Evolutionary conservation across 2,113 vertebrate genomes (phyloP).

Genomic region (Scortum barcoo): DNA sequence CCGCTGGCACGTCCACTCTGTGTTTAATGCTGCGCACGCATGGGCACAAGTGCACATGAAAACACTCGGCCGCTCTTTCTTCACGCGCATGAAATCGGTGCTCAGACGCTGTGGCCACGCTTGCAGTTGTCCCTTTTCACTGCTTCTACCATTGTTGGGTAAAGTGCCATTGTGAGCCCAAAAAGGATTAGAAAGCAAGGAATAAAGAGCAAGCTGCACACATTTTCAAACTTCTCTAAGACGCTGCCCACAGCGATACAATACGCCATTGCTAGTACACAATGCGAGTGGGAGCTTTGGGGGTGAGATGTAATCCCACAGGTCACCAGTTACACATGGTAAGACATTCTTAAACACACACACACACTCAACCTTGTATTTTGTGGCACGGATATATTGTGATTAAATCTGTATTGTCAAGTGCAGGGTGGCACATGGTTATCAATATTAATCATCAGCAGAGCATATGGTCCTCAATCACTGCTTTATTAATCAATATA

Average conservation of each 20-base stretch:
- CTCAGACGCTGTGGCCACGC: slow-evolving; percentile 77
- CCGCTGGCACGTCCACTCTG: slow-evolving; percentile 61
- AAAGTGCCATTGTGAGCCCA: slow-evolving; percentile 76
- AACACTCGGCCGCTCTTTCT: slow-evolving; percentile 12
- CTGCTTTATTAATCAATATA: slow-evolving; percentile 75
- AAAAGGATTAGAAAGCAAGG: slow-evolving; percentile 76
- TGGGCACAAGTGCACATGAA: slow-evolving; percentile 7
- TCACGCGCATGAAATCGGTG: slow-evolving; percentile 75
- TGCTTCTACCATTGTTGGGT: slow-evolving; percentile 71
- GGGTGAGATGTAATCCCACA: slow-evolving; percentile 61
- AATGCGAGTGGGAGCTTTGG: slow-evolving; percentile 41
- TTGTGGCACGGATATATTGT: slow-evolving; percentile 35
- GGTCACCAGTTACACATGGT: slow-evolving; percentile 64
- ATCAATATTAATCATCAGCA: slow-evolving; percentile 77
- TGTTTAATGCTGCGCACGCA: slow-evolving; percentile 38
- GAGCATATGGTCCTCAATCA: slow-evolving; percentile 70
- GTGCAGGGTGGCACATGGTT: slow-evolving; percentile 52
- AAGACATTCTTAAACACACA: slow-evolving; percentile 67
- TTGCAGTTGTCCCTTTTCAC: slow-evolving; percentile 77
- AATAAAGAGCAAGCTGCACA: slow-evolving; percentile 69
- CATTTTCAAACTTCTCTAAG: slow-evolving; percentile 70
- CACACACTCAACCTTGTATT: slow-evolving; percentile 51
- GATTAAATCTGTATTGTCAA: slow-evolving; percentile 67
- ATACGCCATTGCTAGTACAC: slow-evolving; percentile 50
- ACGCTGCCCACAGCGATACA: slow-evolving; percentile 64